A percentile compares a stretch with the other conserved stretches of the same genome.
Conservation (phyloP, 2,888 invertebrate genomes). For the Dasypogon diadema region DNA sequence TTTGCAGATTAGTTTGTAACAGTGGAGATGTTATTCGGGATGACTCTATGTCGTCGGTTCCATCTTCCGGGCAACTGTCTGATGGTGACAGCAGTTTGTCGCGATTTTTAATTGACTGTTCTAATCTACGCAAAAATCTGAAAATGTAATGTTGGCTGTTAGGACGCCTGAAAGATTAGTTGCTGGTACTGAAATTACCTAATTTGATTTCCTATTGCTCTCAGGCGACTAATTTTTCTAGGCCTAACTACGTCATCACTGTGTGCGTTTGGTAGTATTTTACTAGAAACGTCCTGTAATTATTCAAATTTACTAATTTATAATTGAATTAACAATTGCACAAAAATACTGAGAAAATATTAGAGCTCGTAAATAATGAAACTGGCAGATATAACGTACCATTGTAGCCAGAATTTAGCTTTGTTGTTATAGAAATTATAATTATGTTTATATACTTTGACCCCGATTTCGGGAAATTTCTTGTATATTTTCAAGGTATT, state of each 20-base stretch:
- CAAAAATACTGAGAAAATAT: no score
- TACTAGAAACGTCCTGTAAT: constrained; percentile 72
- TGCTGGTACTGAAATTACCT: constrained; percentile 70
- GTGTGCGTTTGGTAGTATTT: constrained; percentile 73
- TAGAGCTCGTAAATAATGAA: no score
- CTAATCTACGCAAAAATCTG: constrained; percentile 79
- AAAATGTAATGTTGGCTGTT: no score
- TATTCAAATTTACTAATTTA: neutral
- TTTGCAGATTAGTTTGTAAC: constrained; percentile 58
- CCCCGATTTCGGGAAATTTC: no score
- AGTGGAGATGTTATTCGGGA: constrained; percentile 77
- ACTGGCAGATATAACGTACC: no score
- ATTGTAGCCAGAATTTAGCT: no score
- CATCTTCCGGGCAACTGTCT: constrained; percentile 70
- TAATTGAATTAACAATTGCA: no score
- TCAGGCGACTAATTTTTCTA: constrained; percentile 76
- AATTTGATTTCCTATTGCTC: constrained; percentile 82
- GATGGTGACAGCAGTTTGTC: constrained; percentile 71
- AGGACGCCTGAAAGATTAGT: neutral
- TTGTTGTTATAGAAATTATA: no score
- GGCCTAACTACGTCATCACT: constrained; percentile 72
- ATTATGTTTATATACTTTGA: no score
- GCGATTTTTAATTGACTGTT: constrained; percentile 78
- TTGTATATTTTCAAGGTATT: no score
- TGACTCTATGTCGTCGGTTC: constrained; percentile 73